Evolutionary conservation across 2,888 invertebrate species (phyloP).

Genomic region (Onchidella celtica): DNA sequence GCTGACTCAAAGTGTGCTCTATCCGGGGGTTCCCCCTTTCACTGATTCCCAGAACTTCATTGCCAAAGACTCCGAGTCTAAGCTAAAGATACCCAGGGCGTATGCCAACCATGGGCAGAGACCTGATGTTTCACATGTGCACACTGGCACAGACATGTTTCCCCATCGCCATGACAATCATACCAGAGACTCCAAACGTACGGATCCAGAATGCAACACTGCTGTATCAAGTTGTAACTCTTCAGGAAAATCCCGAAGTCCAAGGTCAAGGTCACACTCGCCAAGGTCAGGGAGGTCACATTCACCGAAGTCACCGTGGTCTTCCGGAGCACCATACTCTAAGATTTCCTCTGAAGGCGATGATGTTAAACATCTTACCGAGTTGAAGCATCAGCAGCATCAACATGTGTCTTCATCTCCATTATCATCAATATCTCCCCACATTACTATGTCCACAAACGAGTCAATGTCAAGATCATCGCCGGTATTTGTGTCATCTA

Average conservation of each 20-base stretch:
- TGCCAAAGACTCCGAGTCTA: not conserved
- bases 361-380: not conserved
- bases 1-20: not conserved
- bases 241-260: not conserved
- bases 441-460: too few species aligned
- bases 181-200: too few species aligned
- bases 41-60: not conserved
- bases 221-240: too few species aligned
- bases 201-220: too few species aligned
- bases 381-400: not conserved
- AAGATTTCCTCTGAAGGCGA: not conserved
- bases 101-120: not conserved
- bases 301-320: not conserved
- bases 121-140: not conserved
- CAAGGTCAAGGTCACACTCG: conserved; percentile 22
- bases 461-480: too few species aligned
- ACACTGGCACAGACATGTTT: not conserved
- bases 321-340: not conserved
- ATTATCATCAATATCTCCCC: not conserved
- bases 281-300: not conserved
- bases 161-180: too few species aligned
- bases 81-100: not conserved
- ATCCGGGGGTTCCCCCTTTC: not conserved
- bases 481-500: not conserved
- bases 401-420: not conserved